Evolutionary conservation across 2,888 invertebrate genomes (phyloP), one percentile per base, ranked within the genome.

Genomic region (Erannis defoliaria): DNA sequence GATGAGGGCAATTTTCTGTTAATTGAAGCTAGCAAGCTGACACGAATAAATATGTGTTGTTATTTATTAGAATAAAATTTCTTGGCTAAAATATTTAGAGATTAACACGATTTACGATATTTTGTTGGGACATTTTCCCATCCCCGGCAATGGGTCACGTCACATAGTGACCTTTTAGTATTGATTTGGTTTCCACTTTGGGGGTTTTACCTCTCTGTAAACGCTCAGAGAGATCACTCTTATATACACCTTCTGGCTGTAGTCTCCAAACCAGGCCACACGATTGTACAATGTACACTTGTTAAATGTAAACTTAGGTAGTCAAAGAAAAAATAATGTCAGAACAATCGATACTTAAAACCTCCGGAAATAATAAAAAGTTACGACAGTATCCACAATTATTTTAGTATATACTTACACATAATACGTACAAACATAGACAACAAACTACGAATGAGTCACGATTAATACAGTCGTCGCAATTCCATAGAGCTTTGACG

Each of bases 151-250:
- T 91, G 93, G 94, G 95, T 94, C 95, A 95, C 95, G 95, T 95
- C 94, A 93, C 94, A 92, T 87, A 91, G 95, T 95, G 95, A 95
- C 95, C 94, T 95, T 96, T 89, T 94, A 94, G 94, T 94, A 94
- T 95, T 95, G 96, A 96, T 96, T 96, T 96, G 96, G 96, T 96
- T 96, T 96, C 95, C 96, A 96, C 94, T 95, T 85, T 94, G 93
- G 94, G 94, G 93, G 94, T 93, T 94, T 93, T 86, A 93, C n/a
- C n/a, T 94, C 94, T 93, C 93, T 90, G 82, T 74, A 78, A 73
- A 85, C 82, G 81, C 85, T 84, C 87, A 84, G 78, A 78, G 81
- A 83, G 85, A 87, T 88, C 81, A 75, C 79, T 78, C 74, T 76
- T 72, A 79, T 77, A 70, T 26, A 40, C n/a, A n/a, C 37, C 5